These are phyloP conservation scores for Orchesella flavescens DNA, from an alignment of 2,888 invertebrate genomes.

Conservation along the genomic window DNA sequence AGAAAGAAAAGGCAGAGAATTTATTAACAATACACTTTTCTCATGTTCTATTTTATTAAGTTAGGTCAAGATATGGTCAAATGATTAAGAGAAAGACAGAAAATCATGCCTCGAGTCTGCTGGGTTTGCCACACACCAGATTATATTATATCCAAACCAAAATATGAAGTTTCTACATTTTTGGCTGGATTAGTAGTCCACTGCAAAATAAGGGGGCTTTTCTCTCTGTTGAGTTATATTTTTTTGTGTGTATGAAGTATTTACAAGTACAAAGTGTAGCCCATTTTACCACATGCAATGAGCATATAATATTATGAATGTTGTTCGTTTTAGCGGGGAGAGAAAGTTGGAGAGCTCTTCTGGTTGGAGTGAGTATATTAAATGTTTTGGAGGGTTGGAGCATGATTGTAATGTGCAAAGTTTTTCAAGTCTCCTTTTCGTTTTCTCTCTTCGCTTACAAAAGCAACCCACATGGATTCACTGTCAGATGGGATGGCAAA, in stretches of 20 bases:
- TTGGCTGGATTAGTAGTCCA: too few relatives aligned
- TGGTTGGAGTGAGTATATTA: slow-evolving; percentile 9
- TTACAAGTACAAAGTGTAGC: background rate
- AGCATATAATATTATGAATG: background rate
- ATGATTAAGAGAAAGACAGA: slow-evolving; percentile 13
- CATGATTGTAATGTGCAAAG: slow-evolving; percentile 16
- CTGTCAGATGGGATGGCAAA: slow-evolving; percentile 11
- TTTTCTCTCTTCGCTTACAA: background rate
- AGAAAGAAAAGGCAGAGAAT: background rate
- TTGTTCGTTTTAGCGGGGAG: too few relatives aligned
- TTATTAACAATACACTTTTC: background rate
- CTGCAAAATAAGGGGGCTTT: too few relatives aligned
- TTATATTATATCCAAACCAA: too few relatives aligned
- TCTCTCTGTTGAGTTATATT: too few relatives aligned
- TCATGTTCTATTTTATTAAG: slow-evolving; percentile 8
- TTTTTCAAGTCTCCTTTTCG: background rate
- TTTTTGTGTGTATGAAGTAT: too few relatives aligned
- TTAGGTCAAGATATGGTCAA: slow-evolving; percentile 35
- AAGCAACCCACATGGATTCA: background rate
- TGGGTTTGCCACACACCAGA: too few relatives aligned
- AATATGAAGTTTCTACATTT: too few relatives aligned
- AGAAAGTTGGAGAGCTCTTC: background rate
- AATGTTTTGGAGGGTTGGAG: slow-evolving; percentile 1
- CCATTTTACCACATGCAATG: slow-evolving; percentile 7
- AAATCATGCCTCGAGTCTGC: too few relatives aligned